phyloP scores from a whole-genome alignment of 1,140 invertebrate species.

The Copidosoma floridanum region DNA sequence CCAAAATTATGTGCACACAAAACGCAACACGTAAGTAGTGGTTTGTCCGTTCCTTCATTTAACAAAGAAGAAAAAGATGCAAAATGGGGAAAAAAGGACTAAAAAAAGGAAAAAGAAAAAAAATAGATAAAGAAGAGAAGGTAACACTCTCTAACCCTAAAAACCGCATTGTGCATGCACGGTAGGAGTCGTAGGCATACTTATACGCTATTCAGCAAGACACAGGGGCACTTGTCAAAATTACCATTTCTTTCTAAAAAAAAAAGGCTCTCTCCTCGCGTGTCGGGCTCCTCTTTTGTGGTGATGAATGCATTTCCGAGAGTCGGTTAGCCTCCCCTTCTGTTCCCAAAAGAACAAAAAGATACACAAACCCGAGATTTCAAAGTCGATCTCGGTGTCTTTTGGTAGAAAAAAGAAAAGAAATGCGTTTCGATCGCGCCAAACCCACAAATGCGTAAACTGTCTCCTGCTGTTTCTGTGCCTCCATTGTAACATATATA shows the following conservation, averaged over 20 bases:
- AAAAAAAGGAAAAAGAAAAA: no score
- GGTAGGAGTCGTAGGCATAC: neutral
- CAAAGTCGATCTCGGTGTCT: no score
- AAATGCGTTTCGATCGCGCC: neutral
- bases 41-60: conserved; percentile 2
- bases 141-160: no score
- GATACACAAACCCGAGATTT: neutral
- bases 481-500: neutral
- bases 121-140: no score
- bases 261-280: neutral
- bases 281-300: conserved; percentile 1
- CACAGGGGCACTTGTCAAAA: conserved; percentile 14
- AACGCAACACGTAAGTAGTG: conserved; percentile 14
- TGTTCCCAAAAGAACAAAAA: no score
- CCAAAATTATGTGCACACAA: conserved; percentile 18
- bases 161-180: neutral
- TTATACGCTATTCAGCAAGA: conserved; percentile 10
- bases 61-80: neutral
- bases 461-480: neutral
- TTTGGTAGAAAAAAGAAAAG: conserved; percentile 6
- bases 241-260: conserved; percentile 17
- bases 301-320: neutral
- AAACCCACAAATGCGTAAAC: conserved; percentile 6
- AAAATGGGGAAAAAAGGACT: neutral
- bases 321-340: neutral